Evolutionary conservation across 2,797 vertebrate genomes (phyloP).

Genomic region (Sebastes iracundus): DNA sequence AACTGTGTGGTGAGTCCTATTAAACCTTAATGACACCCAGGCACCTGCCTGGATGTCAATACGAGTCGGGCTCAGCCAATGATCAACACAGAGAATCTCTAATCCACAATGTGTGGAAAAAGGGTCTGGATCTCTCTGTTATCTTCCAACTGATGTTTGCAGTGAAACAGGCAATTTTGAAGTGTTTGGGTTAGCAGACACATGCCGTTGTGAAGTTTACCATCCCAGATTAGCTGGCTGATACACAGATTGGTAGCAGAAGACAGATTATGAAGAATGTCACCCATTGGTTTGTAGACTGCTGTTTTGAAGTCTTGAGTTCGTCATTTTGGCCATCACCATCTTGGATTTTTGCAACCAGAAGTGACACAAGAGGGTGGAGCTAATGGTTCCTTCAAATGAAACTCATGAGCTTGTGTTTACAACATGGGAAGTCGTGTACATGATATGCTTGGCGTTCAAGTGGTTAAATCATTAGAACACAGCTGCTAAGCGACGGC

Average conservation of each 20-base stretch:
- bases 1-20: conserved; percentile 73
- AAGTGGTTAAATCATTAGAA: not conserved
- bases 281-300: not conserved
- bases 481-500: not conserved
- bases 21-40: conserved; percentile 78
- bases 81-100: conserved; percentile 69
- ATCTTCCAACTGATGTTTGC: conserved; percentile 44
- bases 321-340: not conserved
- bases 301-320: not conserved
- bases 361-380: not conserved
- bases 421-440: not conserved
- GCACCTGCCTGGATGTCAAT: conserved; percentile 72
- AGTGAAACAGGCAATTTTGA: conserved; percentile 1
- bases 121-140: conserved; percentile 43
- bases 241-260: not conserved
- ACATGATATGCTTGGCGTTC: not conserved
- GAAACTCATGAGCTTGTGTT: not conserved
- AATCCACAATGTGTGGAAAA: conserved; percentile 36
- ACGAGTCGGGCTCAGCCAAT: conserved; percentile 58
- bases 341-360: not conserved
- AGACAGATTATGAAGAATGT: not conserved
- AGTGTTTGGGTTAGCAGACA: conserved; percentile 21
- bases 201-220: conserved; percentile 10
- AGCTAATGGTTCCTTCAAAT: not conserved
- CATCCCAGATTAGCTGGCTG: not conserved